Evolutionary conservation across 92 coral and sea anemone species (phyloP).

Genomic region (Heliopora coerulea): DNA sequence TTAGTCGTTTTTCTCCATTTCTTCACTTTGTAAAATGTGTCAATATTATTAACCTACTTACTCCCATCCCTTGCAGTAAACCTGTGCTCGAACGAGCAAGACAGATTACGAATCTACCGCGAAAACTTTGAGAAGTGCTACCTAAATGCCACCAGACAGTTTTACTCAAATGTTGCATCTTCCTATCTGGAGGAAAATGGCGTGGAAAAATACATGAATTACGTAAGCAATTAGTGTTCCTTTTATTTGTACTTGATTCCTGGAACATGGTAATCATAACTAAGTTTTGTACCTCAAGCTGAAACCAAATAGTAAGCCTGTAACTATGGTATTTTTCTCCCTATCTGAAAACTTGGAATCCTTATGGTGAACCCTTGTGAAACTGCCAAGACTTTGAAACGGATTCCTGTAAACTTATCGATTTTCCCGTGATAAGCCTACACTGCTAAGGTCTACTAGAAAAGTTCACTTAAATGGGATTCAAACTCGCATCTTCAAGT

Average conservation of each 20-base stretch:
- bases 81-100: slow-evolving; percentile 79
- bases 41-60: not conserved
- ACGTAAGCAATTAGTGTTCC: slow-evolving; percentile 77
- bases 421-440: too few relatives aligned
- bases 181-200: slow-evolving; percentile 81
- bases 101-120: slow-evolving; percentile 81
- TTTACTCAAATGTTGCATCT: slow-evolving; percentile 86
- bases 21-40: not conserved
- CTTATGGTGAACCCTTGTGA: too few relatives aligned
- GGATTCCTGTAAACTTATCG: too few relatives aligned
- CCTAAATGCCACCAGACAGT: slow-evolving; percentile 85
- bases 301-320: too few relatives aligned
- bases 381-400: too few relatives aligned
- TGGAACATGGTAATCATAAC: too few relatives aligned
- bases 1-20: not conserved
- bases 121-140: slow-evolving; percentile 92
- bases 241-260: not conserved
- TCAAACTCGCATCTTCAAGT: too few relatives aligned
- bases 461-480: too few relatives aligned
- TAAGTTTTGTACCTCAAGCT: too few relatives aligned
- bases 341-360: too few relatives aligned
- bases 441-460: too few relatives aligned
- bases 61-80: slow-evolving; percentile 61
- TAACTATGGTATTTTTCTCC: too few relatives aligned
- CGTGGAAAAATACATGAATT: slow-evolving; percentile 93